Evolutionary conservation across 2,113 vertebrate genomes (phyloP), one percentile per base, ranked within the genome.

Genomic region (Zosterops pallidus): DNA sequence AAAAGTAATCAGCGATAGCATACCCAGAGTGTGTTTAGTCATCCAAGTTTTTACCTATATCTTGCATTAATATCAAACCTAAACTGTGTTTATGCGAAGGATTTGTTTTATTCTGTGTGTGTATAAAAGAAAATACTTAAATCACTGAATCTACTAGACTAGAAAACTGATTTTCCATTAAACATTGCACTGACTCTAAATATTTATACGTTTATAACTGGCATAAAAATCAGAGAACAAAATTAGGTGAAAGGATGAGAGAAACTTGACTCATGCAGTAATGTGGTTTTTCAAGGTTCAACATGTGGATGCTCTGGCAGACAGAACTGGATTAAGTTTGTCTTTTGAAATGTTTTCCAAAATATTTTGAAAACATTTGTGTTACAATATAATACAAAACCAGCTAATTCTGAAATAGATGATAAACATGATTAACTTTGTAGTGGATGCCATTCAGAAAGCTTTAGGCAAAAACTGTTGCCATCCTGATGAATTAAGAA

Each of bases 361-460:
- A 93, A 80, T 79, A 80, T 90, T 95, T 88, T 83, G 52, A 83
- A 74, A 95, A 91, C 67, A 59, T 74, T 90, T 80, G 50, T 85
- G 49, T 74, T 94, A 82, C 64, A 89, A 60, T 95, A 55, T 69
- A 89, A 64, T 49, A 81, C 57, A 86, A 94, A 85, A 86, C 29
- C 55, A 93, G 78, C 49, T 72, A 85, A 96, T 88, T 91, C 42
- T 59, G 67, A 88, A 76, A 50, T 90, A 88, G 39, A 69, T 7
- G 0, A 67, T 69, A 91, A 88, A 87, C 52, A 63, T n/a, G 13
- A 85, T 86, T 89, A 80, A 83, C 76, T 94, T 89, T 92, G 57
- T 89, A 89, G 76, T 74, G 60, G 60, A 85, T 85, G 41, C 8
- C 89, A 17, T 64, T 89, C 72, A 81, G 50, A 93, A 93, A 57